These are phyloP conservation scores for Drosophila nigrodunni DNA, from an alignment of 1,140 invertebrate genomes.

Conservation along the genomic window DNA sequence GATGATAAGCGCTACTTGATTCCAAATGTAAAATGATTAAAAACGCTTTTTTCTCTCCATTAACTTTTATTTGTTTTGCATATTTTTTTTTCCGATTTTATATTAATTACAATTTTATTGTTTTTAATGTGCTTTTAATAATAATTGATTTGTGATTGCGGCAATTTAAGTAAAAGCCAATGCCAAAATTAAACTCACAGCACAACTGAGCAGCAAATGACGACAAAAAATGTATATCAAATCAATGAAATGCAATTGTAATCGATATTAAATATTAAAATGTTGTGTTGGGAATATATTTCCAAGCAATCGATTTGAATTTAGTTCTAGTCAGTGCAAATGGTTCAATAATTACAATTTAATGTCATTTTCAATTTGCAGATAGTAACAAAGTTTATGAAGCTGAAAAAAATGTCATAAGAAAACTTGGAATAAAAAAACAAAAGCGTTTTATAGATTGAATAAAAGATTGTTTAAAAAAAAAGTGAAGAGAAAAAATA, in stretches of 20 bases:
- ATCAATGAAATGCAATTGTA: no score
- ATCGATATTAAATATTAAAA: neutral
- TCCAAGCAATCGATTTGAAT: no score
- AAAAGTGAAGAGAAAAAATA: no score
- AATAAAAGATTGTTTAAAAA: no score
- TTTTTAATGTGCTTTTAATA: slow-evolving; percentile 81
- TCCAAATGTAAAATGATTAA: slow-evolving; percentile 62
- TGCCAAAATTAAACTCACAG: slow-evolving; percentile 34
- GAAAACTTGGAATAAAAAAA: no score
- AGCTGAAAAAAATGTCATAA: no score
- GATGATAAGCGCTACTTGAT: slow-evolving; percentile 56
- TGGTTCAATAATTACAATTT: no score
- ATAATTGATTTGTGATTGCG: slow-evolving; percentile 75
- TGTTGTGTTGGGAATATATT: neutral
- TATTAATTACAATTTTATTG: slow-evolving; percentile 77
- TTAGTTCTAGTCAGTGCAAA: no score
- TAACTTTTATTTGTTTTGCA: slow-evolving; percentile 7
- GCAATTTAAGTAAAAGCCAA: slow-evolving; percentile 69
- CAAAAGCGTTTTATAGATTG: no score
- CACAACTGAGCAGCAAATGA: slow-evolving; percentile 4
- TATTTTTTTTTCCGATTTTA: slow-evolving; percentile 1
- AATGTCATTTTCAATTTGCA: no score
- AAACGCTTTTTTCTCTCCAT: slow-evolving; percentile 43
- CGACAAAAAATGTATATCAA: neutral
- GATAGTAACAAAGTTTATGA: no score